Percentiles rank a stretch among this genome's conserved stretches.
Evolutionary conservation across 2,113 vertebrate genomes (phyloP).

Genomic region (Asarcornis scutulata): DNA sequence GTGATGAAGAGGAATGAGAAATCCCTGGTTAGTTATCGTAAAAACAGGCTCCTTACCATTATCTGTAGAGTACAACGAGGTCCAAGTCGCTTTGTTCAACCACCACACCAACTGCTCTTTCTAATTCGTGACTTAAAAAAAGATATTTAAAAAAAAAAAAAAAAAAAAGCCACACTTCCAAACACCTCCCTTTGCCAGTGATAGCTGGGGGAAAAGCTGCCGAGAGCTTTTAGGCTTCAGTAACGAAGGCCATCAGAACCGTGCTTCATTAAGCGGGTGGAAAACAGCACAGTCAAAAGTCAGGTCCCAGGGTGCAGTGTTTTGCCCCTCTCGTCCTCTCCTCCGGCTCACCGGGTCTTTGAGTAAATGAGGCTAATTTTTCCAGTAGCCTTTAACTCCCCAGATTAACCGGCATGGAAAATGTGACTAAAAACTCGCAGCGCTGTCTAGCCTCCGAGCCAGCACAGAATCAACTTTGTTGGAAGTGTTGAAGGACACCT

Average conservation of each 20-base stretch:
- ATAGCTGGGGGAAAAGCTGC: conserved; percentile 1
- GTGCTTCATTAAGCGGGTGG: conserved; percentile 17
- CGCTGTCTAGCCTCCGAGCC: conserved; percentile 73
- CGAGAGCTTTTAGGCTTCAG: conserved; percentile 18
- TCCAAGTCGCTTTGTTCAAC: conserved; percentile 43
- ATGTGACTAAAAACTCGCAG: conserved; percentile 74
- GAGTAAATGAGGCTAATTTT: conserved; percentile 76
- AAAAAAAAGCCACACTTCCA: too few species aligned
- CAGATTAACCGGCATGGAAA: conserved; percentile 77
- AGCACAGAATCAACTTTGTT: conserved; percentile 77
- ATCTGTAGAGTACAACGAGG: conserved; percentile 46
- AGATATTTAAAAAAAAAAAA: not conserved
- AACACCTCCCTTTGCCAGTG: not conserved
- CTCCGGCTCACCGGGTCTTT: conserved; percentile 37
- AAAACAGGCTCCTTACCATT: conserved; percentile 72
- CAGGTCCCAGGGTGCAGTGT: not conserved
- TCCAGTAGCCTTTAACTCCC: conserved; percentile 77
- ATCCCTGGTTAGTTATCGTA: not conserved
- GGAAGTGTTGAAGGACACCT: conserved; percentile 72
- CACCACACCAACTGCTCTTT: conserved; percentile 42
- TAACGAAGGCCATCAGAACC: conserved; percentile 29
- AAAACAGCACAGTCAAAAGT: not conserved
- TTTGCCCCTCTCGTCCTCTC: conserved; percentile 28
- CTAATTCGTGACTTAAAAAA: conserved; percentile 30
- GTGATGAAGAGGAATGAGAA: not conserved